These are phyloP conservation scores for Campylomormyrus numenius DNA, from an alignment of 2,113 vertebrate genomes.

Conservation along the genomic window DNA sequence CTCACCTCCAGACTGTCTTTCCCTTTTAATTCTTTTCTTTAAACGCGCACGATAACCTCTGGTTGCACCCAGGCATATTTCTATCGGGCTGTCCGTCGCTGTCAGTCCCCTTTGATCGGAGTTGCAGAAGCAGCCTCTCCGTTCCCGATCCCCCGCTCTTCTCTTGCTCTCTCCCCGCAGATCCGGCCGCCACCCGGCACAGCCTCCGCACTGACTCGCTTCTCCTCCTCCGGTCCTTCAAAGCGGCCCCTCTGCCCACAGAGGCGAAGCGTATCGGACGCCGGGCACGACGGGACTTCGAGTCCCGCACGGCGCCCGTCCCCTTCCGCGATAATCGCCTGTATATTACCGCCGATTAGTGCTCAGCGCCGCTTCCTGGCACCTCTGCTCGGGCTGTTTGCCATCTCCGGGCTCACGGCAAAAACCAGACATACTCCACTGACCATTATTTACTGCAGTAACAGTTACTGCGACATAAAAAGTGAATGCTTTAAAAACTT, in stretches of 20 bases:
- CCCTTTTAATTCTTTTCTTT: constrained; percentile 15
- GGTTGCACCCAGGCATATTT: constrained; percentile 18
- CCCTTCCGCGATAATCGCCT: not conserved
- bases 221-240: constrained; percentile 51
- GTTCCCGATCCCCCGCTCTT: constrained; percentile 30
- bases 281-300: constrained; percentile 47
- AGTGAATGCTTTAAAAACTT: not conserved
- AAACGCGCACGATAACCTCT: constrained; percentile 29
- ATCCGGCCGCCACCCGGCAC: constrained; percentile 55
- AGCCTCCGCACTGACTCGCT: constrained; percentile 38
- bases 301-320: constrained; percentile 34
- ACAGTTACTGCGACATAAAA: not conserved
- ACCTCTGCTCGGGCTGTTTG: not conserved
- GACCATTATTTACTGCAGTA: not conserved
- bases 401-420: not conserved
- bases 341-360: not conserved
- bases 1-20: constrained; percentile 47
- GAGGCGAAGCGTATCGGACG: constrained; percentile 28
- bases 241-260: constrained; percentile 39
- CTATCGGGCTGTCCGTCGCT: not conserved
- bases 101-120: not conserved
- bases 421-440: not conserved
- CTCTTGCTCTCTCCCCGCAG: constrained; percentile 27
- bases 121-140: constrained; percentile 20
- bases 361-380: not conserved